Base-by-base conservation (phyloP, 2,888 invertebrate genomes). In the Sisyra terminalis region DNA sequence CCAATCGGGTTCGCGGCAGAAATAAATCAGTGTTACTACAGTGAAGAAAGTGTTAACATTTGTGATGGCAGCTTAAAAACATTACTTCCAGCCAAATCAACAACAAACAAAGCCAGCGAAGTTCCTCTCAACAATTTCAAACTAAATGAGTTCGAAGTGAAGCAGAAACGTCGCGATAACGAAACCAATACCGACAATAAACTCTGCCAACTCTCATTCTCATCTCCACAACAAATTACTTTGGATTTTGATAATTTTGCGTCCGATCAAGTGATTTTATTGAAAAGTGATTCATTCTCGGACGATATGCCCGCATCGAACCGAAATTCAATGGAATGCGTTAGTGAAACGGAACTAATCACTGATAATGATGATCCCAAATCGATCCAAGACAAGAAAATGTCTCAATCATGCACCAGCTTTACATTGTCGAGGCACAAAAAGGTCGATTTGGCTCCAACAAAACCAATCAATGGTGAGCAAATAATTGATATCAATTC, bases 1-100 rank as follows among this genome's bases (percentile, higher is more conserved):
- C 63, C 63, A 58, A 67, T 69, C 53, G 73, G 70, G 49, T 64
- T 64, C 53, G 58, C 61, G 10, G 68, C 73, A 51, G 74, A 75
- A 60, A 67, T 71, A 55, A 73, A 73, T 66, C 70, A 70, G 63
- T 72, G 71, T 57, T 71, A 72, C 57, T 68, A 69, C 59, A 71
- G 71, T 49, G 73, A 73, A 48, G 74, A 73, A 57, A 72, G 70
- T 57, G 68, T 60, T 29, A 52, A 56, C 41, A 47, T 52, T 30
- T 57, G 60, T 45, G 56, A 57, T 6, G 57, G n/a, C 2, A 37
- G 4, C 17, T 16, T 3, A n/a, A 15, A 37, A 37, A 15, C 15
- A 16, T 32, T 32, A 14, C 14, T 32, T n/a, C n/a, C n/a, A n/a
- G n/a, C n/a, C n/a, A n/a, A n/a, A n/a, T n/a, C n/a, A n/a, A n/a